A percentile compares a stretch with the other conserved stretches of the same genome.
Conservation (phyloP, 2,888 invertebrate genomes). For the Drosophila lacicola region DNA sequence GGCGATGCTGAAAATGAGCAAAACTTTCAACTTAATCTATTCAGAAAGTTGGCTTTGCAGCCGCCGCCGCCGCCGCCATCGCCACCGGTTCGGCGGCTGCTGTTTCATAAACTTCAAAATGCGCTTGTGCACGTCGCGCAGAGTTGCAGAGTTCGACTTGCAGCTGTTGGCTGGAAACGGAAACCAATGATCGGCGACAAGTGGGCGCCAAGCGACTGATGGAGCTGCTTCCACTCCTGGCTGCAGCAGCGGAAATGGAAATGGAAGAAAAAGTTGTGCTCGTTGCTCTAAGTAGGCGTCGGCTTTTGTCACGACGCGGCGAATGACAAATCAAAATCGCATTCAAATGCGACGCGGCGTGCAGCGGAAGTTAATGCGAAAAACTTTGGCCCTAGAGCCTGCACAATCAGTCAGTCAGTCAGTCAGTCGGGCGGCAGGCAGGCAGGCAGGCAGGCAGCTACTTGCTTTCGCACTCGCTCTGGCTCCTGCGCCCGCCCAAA, state of each 20-base stretch:
- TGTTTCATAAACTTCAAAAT: constrained; percentile 83
- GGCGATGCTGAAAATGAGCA: constrained; percentile 77
- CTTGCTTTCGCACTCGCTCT: not conserved
- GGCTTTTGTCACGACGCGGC: constrained; percentile 75
- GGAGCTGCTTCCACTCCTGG: constrained; percentile 28
- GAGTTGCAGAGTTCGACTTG: constrained; percentile 46
- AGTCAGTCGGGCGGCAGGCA: not conserved
- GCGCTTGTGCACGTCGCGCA: constrained; percentile 79
- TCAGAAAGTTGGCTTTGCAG: constrained; percentile 71
- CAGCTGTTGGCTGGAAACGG: constrained; percentile 58
- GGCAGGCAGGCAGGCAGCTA: not conserved
- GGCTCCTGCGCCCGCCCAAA: constrained; percentile 2
- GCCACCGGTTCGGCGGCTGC: constrained; percentile 11
- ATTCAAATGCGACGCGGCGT: constrained; percentile 80
- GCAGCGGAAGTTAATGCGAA: constrained; percentile 80
- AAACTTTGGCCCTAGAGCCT: constrained; percentile 67
- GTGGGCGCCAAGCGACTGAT: constrained; percentile 61
- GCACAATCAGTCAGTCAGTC: constrained; percentile 73
- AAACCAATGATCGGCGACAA: constrained; percentile 82
- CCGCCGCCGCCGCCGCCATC: constrained; percentile 21
- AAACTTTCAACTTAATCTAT: constrained; percentile 83
- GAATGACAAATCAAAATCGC: constrained; percentile 82
- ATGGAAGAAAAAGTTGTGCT: constrained; percentile 60
- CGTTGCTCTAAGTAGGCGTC: constrained; percentile 71
- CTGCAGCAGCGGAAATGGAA: constrained; percentile 58